Conservation (phyloP, 2,113 vertebrate genomes). For the Oryzias celebensis region DNA sequence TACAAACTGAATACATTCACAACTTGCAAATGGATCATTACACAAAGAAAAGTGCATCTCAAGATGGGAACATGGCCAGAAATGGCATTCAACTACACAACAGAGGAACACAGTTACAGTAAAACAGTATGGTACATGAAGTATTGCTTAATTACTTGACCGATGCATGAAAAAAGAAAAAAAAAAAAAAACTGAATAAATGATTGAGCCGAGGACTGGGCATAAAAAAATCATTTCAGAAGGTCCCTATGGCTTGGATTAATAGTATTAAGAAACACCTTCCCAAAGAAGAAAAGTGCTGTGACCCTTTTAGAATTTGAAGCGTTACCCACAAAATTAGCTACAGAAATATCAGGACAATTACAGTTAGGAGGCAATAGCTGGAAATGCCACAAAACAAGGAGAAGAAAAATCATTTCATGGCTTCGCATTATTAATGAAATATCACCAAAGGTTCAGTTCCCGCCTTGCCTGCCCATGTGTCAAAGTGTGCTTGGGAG, state of each 20-base stretch:
- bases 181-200: background rate
- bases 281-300: constrained; percentile 7
- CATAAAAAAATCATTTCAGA: background rate
- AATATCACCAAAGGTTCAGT: constrained; percentile 24
- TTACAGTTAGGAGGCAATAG: constrained; percentile 1
- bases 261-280: constrained; percentile 1
- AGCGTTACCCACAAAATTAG: constrained; percentile 17
- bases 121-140: background rate
- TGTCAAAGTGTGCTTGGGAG: no score
- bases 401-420: constrained; percentile 13
- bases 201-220: background rate
- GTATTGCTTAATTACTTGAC: background rate
- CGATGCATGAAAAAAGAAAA: background rate
- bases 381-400: constrained; percentile 3
- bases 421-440: constrained; percentile 30
- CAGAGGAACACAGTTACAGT: background rate
- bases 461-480: no score
- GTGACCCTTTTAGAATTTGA: constrained; percentile 9
- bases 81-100: background rate
- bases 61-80: background rate
- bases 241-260: background rate
- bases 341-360: constrained; percentile 31
- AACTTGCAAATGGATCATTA: background rate
- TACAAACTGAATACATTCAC: background rate
- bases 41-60: background rate